Conservation (phyloP, 2,888 invertebrate species). For the Orthosia gracilis region DNA sequence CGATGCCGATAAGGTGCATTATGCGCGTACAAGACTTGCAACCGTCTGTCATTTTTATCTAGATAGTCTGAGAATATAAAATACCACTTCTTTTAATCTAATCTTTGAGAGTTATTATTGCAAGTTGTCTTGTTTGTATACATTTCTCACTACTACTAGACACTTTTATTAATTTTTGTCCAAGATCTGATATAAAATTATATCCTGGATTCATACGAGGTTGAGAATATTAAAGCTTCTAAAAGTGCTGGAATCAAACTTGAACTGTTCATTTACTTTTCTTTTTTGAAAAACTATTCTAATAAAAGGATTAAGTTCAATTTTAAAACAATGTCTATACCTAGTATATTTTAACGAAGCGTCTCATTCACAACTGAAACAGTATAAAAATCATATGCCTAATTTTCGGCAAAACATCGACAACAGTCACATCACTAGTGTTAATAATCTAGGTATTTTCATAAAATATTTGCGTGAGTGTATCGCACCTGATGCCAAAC, state of each 20-base stretch:
- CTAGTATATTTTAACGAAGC: too few species aligned
- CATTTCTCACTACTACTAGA: background rate
- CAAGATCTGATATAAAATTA: background rate
- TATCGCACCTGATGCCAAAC: constrained; percentile 88
- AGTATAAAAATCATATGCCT: background rate
- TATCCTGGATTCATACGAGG: too few species aligned
- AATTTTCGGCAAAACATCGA: constrained; percentile 65
- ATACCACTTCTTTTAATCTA: background rate
- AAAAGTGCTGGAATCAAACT: background rate
- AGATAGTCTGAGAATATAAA: background rate
- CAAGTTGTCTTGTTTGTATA: background rate
- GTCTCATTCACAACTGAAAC: background rate
- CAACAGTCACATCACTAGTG: constrained; percentile 75
- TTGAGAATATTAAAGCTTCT: background rate
- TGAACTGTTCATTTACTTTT: too few species aligned
- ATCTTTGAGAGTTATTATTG: constrained; percentile 2
- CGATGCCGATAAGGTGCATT: constrained; percentile 7
- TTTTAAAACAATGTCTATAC: too few species aligned
- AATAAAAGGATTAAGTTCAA: too few species aligned
- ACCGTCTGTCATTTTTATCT: constrained; percentile 28
- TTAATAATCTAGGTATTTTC: constrained; percentile 86
- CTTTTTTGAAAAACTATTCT: too few species aligned
- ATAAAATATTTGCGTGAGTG: constrained; percentile 90
- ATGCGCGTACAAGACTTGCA: constrained; percentile 14
- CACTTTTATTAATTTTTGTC: background rate